Evolutionary conservation across 2,797 vertebrate genomes (phyloP), one percentile per base, ranked within the genome.

Genomic region (Labeo calbasu): DNA sequence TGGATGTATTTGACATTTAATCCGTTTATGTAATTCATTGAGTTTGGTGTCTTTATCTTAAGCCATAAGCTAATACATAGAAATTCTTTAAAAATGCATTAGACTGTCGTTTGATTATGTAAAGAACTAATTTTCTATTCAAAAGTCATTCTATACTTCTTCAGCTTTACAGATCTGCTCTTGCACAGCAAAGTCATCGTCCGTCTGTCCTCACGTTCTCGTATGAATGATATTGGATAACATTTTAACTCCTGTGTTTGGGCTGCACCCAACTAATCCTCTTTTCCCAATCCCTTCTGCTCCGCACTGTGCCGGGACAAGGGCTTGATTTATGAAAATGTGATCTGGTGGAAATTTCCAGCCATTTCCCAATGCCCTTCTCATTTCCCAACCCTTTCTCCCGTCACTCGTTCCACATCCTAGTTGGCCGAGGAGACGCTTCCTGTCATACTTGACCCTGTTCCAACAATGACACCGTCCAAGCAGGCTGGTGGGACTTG

Each of bases 201-300:
- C 51, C 70, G 28, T 86, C 81, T 61, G 73, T 81, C 79, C 23
- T 69, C 53, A 61, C 40, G 12, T 61, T 86, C 77, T 53, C 9
- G 12, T 40, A 66, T 63, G 72, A 70, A 71, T 70, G 68, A 19
- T 65, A 82, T 76, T 82, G 48, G 79, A 80, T 85, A 15, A 66
- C 32, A 61, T 69, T 85, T 77, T 80, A 86, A 80, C 81, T 79
- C 73, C 71, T 61, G 79, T 79, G 84, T 81, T 82, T 78, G 71
- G 82, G 32, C 78, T 73, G 65, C 32, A 25, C 66, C 68, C 72
- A 57, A 36, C 73, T 85, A 87, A 87, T 89, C 86, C 84, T 82
- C 78, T 78, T 78, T 79, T 63, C 73, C 28, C 77, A 72, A 75
- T 79, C 79, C 61, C 23, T n/a, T 77, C 75, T 43, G 50, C 75